Evolutionary conservation across 2,113 vertebrate species (phyloP).

Genomic region (sheep (Ovis aries)): DNA sequence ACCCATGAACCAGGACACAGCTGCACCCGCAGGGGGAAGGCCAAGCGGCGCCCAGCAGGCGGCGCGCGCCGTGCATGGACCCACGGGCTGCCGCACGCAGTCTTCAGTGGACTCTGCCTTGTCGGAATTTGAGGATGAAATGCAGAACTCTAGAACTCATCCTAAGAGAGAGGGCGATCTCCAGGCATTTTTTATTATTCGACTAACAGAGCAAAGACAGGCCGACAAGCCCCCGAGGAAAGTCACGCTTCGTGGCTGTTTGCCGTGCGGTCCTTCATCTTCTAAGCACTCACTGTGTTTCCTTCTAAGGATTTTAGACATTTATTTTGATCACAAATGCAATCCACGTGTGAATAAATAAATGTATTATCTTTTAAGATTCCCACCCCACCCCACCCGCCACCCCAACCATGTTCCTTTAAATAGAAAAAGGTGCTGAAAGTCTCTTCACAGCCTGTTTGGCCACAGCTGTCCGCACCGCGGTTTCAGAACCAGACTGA

Average conservation of each 20-base stretch:
- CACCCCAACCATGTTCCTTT: background rate
- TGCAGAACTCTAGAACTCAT: background rate
- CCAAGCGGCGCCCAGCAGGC: fast-evolving
- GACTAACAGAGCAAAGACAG: constrained; percentile 41
- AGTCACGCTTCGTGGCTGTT: background rate
- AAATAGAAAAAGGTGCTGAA: constrained; percentile 54
- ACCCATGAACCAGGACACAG: background rate
- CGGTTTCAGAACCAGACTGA: background rate
- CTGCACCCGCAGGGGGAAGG: background rate
- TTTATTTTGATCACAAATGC: constrained; percentile 60
- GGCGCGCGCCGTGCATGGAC: background rate
- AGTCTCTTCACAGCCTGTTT: constrained; percentile 35
- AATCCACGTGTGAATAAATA: constrained; percentile 76
- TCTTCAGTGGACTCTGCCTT: background rate
- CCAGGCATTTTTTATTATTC: background rate
- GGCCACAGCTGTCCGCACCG: background rate
- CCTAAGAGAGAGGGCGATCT: background rate
- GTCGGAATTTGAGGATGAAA: background rate
- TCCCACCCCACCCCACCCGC: background rate
- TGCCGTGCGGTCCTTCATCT: constrained; percentile 50
- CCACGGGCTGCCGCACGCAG: background rate
- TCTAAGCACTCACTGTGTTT: constrained; percentile 25
- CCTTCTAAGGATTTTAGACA: constrained; percentile 58
- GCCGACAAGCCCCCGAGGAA: constrained; percentile 41
- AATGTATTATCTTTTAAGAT: constrained; percentile 39